Percentiles rank a stretch among this genome's conserved stretches.
Conservation (phyloP, 2,113 vertebrate species). For the Marcusenius ussheri region DNA sequence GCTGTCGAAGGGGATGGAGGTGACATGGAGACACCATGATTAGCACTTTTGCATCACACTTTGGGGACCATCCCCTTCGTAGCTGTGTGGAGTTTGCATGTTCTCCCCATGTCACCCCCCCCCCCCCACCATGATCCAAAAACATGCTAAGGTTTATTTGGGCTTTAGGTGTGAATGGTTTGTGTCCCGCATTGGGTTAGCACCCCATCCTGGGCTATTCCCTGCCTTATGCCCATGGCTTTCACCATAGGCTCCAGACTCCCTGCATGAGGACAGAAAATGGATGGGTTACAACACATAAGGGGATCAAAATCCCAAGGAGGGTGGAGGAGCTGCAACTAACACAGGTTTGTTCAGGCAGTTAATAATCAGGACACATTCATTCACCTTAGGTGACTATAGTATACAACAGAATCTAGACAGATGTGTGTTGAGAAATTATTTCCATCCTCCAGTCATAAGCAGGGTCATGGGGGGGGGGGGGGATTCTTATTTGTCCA, state of each 20-base stretch:
- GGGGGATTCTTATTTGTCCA: not conserved
- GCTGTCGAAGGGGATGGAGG: not conserved
- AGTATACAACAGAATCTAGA: not conserved
- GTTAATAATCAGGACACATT: not conserved
- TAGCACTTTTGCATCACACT: not conserved
- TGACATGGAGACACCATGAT: not conserved
- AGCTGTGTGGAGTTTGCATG: not conserved
- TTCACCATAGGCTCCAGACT: not conserved
- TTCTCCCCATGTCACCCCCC: not conserved
- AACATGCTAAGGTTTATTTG: not conserved
- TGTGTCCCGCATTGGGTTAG: not conserved
- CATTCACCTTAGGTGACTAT: not conserved
- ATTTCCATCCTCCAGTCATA: not conserved
- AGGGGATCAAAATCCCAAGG: not conserved
- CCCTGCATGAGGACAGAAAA: not conserved
- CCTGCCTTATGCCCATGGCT: not conserved
- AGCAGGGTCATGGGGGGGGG: not conserved
- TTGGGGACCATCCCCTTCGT: not conserved
- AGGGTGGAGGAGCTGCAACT: not conserved
- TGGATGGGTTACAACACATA: not conserved
- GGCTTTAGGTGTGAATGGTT: not conserved
- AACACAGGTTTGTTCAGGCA: not conserved
- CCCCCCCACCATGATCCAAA: not conserved
- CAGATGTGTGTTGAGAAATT: not conserved
- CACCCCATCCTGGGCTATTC: not conserved